phyloP scores from a whole-genome alignment of 1,140 invertebrate genomes.

The Trissolcus basalis region DNA sequence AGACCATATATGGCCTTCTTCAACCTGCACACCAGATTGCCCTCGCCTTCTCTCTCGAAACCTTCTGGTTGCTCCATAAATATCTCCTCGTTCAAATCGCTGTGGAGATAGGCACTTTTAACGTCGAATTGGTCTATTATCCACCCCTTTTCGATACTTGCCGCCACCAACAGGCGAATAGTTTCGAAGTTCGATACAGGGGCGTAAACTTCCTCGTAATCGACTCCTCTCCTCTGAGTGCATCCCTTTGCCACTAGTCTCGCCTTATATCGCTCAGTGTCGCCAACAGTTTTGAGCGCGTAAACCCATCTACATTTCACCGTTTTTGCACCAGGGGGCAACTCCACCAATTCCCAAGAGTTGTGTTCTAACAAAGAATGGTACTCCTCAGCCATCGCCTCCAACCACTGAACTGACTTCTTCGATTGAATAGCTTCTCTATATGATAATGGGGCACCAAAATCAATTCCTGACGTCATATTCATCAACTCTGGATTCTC shows the following conservation, averaged over 20 bases:
- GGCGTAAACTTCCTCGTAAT: no score
- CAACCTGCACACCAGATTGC: conserved; percentile 47
- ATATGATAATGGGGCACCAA: conserved; percentile 28
- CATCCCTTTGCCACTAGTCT: conserved; percentile 4
- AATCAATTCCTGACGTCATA: background rate
- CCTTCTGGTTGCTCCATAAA: no score
- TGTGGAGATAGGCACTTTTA: conserved; percentile 61
- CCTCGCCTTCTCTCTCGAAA: background rate
- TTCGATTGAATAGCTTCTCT: conserved; percentile 16
- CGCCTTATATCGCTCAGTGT: conserved; percentile 56
- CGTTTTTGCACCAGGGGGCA: conserved; percentile 15
- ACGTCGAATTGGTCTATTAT: conserved; percentile 41
- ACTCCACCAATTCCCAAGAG: conserved; percentile 30
- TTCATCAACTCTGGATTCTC: conserved; percentile 9
- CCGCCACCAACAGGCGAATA: conserved; percentile 38
- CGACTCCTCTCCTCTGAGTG: no score
- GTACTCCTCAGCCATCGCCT: conserved; percentile 45
- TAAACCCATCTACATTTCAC: conserved; percentile 48
- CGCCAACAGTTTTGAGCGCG: conserved; percentile 38
- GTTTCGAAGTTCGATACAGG: conserved; percentile 52
- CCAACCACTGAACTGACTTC: conserved; percentile 11
- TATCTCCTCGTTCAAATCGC: no score
- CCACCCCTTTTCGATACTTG: conserved; percentile 17
- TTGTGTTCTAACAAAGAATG: conserved; percentile 31
- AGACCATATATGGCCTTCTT: conserved; percentile 65